Evolutionary conservation across 2,797 vertebrate genomes (phyloP).

Genomic region (Melanogrammus aeglefinus): DNA sequence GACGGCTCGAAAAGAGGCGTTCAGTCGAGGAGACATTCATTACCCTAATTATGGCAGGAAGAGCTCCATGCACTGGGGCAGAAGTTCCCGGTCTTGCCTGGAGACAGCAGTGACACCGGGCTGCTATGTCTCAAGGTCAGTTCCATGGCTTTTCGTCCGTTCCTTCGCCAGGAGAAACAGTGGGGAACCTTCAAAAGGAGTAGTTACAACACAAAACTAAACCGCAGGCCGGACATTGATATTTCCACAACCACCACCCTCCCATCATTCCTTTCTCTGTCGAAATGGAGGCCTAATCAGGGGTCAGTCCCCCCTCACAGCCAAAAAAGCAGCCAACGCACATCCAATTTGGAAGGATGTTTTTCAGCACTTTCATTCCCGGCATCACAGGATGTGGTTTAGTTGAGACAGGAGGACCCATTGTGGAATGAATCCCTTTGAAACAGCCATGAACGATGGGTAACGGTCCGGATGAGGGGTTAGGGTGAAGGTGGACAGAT

Average conservation of each 20-base stretch:
- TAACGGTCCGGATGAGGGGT: not conserved
- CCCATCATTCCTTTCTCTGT: conserved; percentile 37
- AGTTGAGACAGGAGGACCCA: not conserved
- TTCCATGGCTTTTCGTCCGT: conserved; percentile 2
- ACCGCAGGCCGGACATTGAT: conserved; percentile 56
- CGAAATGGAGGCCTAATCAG: conserved; percentile 36
- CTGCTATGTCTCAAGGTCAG: conserved; percentile 34
- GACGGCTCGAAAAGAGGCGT: conserved; percentile 10
- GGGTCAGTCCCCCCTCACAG: conserved; percentile 34
- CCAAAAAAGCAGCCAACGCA: too few species aligned
- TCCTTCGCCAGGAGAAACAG: conserved; percentile 15
- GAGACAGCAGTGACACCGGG: conserved; percentile 34
- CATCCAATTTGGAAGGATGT: conserved; percentile 27
- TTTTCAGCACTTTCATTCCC: not conserved
- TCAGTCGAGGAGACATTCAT: not conserved
- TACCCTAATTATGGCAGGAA: not conserved
- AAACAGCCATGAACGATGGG: not conserved
- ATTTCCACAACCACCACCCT: conserved; percentile 38
- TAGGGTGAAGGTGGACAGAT: too few species aligned
- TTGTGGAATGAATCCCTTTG: not conserved
- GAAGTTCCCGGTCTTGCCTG: not conserved
- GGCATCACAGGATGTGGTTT: not conserved
- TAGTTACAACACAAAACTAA: conserved; percentile 18
- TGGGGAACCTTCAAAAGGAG: conserved; percentile 17
- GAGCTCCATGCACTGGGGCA: conserved; percentile 14